Percentiles rank a stretch among this genome's conserved stretches.
Evolutionary conservation across 2,888 invertebrate species (phyloP).

Genomic region (Dendrolimus houi): DNA sequence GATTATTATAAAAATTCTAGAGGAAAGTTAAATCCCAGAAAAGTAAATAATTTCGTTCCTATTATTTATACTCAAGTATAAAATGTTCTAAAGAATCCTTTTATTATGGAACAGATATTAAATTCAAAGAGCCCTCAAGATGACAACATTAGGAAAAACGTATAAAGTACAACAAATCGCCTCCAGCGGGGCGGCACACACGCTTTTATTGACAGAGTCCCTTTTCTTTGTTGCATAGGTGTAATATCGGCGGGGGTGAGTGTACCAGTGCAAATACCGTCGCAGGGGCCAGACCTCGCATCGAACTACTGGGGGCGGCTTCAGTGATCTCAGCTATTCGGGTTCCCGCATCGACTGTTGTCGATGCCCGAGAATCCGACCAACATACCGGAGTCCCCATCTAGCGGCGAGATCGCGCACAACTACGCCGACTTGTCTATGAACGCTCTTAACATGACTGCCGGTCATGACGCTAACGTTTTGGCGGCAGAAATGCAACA

Average conservation of each 20-base stretch:
- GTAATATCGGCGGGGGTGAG: slow-evolving; percentile 95
- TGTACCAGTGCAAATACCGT: slow-evolving; percentile 94
- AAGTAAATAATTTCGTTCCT: too few species aligned
- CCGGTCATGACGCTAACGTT: slow-evolving; percentile 70
- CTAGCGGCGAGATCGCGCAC: slow-evolving; percentile 66
- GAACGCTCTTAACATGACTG: slow-evolving; percentile 71
- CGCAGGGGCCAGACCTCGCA: slow-evolving; percentile 86
- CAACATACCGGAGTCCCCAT: slow-evolving; percentile 53
- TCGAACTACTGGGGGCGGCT: slow-evolving; percentile 93
- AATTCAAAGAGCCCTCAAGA: too few species aligned
- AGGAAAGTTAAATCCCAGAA: too few species aligned
- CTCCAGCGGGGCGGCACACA: neutral
- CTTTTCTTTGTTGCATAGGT: slow-evolving; percentile 76
- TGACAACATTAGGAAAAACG: too few species aligned
- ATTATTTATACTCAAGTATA: too few species aligned
- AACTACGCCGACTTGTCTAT: slow-evolving; percentile 67
- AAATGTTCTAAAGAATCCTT: too few species aligned
- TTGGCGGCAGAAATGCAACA: slow-evolving; percentile 53
- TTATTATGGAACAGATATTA: too few species aligned
- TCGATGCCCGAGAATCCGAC: slow-evolving; percentile 80
- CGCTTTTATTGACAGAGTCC: slow-evolving; percentile 20
- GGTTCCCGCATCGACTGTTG: slow-evolving; percentile 87
- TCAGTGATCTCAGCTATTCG: slow-evolving; percentile 95
- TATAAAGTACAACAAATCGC: too few species aligned
- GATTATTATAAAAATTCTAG: too few species aligned